These are phyloP conservation scores for Elephas maximus DNA, from an alignment of 2,113 vertebrate genomes.

Conservation along the genomic window DNA sequence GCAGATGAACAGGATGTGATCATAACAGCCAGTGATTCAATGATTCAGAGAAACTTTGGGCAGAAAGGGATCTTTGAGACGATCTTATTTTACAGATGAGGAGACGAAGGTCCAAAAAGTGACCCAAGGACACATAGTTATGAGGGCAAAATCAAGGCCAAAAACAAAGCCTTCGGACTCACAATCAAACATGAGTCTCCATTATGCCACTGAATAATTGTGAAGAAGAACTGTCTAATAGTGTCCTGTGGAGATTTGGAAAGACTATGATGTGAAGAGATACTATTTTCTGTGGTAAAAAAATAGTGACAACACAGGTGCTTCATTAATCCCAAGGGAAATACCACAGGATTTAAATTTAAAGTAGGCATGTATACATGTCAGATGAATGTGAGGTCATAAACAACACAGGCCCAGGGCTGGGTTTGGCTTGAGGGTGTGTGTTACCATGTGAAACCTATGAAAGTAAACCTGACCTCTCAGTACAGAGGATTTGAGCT, in stretches of 20 bases:
- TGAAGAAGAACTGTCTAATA: neutral
- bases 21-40: neutral
- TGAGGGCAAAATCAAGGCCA: conserved; percentile 35
- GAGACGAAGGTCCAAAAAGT: neutral
- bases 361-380: neutral
- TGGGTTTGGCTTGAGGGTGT: neutral
- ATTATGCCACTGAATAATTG: neutral
- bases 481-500: neutral
- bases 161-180: neutral
- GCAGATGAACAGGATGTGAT: neutral
- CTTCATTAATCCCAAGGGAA: neutral
- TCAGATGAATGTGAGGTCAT: neutral
- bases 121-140: neutral
- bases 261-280: neutral
- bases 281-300: neutral
- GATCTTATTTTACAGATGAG: neutral
- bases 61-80: neutral
- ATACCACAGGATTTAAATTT: neutral
- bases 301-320: neutral
- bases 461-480: neutral
- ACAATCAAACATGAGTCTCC: neutral
- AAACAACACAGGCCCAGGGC: neutral
- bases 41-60: neutral
- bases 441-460: neutral
- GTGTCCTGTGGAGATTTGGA: neutral